A percentile compares a stretch with the other conserved stretches of the same genome.
These are phyloP conservation scores for Podarcis raffonei DNA, from an alignment of 2,113 vertebrate species.

Conservation along the genomic window DNA sequence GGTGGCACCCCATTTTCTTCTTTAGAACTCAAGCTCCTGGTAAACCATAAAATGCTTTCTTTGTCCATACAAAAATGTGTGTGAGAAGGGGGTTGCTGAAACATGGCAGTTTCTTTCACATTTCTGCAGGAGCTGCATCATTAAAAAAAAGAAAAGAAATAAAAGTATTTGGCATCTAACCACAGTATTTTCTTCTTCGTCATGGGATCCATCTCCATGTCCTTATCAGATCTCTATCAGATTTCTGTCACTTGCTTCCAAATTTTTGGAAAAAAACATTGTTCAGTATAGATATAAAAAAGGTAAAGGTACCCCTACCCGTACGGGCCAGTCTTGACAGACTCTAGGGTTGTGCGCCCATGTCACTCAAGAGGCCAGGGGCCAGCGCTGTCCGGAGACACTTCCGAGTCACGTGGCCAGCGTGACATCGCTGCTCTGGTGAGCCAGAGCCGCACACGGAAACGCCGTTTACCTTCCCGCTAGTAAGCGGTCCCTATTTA, in stretches of 20 bases:
- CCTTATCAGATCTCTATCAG: slow-evolving; percentile 32
- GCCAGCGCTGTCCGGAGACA: too few relatives aligned
- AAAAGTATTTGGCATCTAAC: slow-evolving; percentile 36
- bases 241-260: slow-evolving; percentile 30
- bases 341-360: too few relatives aligned
- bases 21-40: slow-evolving; percentile 40
- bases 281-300: background rate
- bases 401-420: too few relatives aligned
- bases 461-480: too few relatives aligned
- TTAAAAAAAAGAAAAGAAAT: slow-evolving; percentile 15
- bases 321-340: too few relatives aligned
- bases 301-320: too few relatives aligned
- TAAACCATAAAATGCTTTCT: slow-evolving; percentile 27
- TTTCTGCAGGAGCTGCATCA: slow-evolving; percentile 47
- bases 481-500: too few relatives aligned
- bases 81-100: slow-evolving; percentile 38
- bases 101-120: slow-evolving; percentile 40
- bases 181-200: background rate
- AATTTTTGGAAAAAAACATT: slow-evolving; percentile 28
- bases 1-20: slow-evolving; percentile 40
- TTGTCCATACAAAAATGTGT: slow-evolving; percentile 36
- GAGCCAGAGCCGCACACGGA: too few relatives aligned
- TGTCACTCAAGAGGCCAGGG: too few relatives aligned
- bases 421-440: too few relatives aligned
- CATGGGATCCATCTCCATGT: background rate